phyloP scores from a whole-genome alignment of 1,140 invertebrate genomes.

The Bombus difficillimus region DNA sequence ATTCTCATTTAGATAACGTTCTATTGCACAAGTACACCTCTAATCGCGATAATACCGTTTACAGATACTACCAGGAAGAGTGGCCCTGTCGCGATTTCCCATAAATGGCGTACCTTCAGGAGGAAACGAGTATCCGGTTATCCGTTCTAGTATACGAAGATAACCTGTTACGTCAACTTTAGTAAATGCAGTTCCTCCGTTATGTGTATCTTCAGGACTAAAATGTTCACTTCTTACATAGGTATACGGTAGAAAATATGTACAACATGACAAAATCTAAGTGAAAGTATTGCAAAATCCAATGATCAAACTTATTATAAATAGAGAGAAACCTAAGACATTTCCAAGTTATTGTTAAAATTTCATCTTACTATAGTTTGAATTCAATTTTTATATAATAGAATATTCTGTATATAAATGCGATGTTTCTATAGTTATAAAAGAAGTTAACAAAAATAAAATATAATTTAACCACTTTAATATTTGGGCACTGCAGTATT shows the following conservation, averaged over 20 bases:
- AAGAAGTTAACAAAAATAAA: neutral
- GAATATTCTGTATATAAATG: neutral
- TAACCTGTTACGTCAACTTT: conserved; percentile 38
- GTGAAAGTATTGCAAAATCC: neutral
- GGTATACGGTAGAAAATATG: neutral
- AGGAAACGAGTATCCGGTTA: conserved; percentile 54
- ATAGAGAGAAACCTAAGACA: neutral
- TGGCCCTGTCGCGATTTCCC: conserved; percentile 29
- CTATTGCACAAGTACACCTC: conserved; percentile 24
- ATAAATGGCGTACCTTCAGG: conserved; percentile 10
- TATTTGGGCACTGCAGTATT: neutral
- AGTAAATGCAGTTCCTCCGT: conserved; percentile 14
- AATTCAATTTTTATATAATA: too few species aligned
- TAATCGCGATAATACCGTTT: conserved; percentile 47
- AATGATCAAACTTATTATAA: neutral
- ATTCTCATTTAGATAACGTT: conserved; percentile 21
- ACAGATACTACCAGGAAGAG: conserved; percentile 24
- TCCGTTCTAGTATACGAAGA: conserved; percentile 21
- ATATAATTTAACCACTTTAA: neutral
- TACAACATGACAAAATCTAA: too few species aligned
- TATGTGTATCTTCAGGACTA: neutral
- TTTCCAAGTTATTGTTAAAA: neutral
- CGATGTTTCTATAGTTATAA: neutral
- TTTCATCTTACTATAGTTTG: neutral
- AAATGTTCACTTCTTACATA: neutral